These are phyloP conservation scores for Staurois parvus DNA, from an alignment of 2,797 vertebrate genomes.

Conservation along the genomic window DNA sequence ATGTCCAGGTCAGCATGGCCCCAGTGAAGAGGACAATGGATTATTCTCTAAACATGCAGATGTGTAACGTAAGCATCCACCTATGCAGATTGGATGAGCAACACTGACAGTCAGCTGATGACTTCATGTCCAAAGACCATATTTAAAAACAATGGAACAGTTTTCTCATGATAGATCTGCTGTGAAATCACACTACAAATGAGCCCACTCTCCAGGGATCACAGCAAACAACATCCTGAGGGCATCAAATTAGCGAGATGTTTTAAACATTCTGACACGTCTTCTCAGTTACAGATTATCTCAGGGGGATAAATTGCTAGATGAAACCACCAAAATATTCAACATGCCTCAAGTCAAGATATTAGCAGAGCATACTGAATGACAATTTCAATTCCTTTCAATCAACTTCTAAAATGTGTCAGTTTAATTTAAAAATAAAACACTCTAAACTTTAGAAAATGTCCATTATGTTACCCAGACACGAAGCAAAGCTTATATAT, in stretches of 20 bases:
- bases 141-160: not conserved
- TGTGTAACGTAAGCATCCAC: not conserved
- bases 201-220: conserved; percentile 12
- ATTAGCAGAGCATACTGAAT: not conserved
- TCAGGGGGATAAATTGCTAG: conserved; percentile 6
- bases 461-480: no score
- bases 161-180: conserved; percentile 26
- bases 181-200: conserved; percentile 19
- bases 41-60: not conserved
- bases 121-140: not conserved
- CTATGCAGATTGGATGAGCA: not conserved
- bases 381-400: not conserved
- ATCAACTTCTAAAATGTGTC: not conserved
- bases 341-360: conserved; percentile 4
- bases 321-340: conserved; percentile 25
- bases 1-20: not conserved
- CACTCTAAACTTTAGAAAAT: not conserved
- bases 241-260: conserved; percentile 21
- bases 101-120: not conserved
- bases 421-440: not conserved
- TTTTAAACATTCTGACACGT: conserved; percentile 30
- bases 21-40: no score
- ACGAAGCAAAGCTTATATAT: no score
- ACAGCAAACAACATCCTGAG: not conserved
- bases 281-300: conserved; percentile 30